Evolutionary conservation across 1,140 invertebrate species (phyloP).

Genomic region (Pristionchus pacificus): DNA sequence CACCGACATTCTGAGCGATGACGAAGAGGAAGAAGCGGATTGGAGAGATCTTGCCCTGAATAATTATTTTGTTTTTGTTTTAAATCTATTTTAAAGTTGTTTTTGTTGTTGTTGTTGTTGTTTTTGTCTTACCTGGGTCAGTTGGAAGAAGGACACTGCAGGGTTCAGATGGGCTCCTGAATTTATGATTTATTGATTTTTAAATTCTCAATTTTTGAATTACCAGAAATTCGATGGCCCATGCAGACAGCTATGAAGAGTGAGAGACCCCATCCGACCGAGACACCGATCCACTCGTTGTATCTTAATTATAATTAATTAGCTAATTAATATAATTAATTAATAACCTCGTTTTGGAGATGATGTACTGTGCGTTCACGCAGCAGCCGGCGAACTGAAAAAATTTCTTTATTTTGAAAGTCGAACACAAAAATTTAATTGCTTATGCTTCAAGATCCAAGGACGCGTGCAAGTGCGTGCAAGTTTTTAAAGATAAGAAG

Average conservation of each 20-base stretch:
- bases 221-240: conserved; percentile 45
- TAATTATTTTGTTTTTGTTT: too few species aligned
- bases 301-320: too few species aligned
- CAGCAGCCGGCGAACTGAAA: conserved; percentile 37
- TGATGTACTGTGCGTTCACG: conserved; percentile 39
- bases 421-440: neutral
- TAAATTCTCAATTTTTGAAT: conserved; percentile 1
- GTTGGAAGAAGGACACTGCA: conserved; percentile 61
- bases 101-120: too few species aligned
- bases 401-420: neutral
- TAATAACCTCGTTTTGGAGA: conserved; percentile 24
- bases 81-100: too few species aligned
- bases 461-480: too few species aligned
- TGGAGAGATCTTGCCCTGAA: conserved; percentile 57
- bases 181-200: conserved; percentile 5
- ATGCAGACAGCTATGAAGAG: conserved; percentile 42
- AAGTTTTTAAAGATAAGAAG: neutral
- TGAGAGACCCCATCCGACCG: conserved; percentile 45
- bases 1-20: conserved; percentile 63
- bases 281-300: conserved; percentile 37
- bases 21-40: conserved; percentile 61
- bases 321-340: too few species aligned
- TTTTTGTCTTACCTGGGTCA: conserved; percentile 57
- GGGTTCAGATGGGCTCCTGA: conserved; percentile 65
- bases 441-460: too few species aligned